Conservation (phyloP, 2,797 vertebrate species). For the Phrynocephalus vlangalii region DNA sequence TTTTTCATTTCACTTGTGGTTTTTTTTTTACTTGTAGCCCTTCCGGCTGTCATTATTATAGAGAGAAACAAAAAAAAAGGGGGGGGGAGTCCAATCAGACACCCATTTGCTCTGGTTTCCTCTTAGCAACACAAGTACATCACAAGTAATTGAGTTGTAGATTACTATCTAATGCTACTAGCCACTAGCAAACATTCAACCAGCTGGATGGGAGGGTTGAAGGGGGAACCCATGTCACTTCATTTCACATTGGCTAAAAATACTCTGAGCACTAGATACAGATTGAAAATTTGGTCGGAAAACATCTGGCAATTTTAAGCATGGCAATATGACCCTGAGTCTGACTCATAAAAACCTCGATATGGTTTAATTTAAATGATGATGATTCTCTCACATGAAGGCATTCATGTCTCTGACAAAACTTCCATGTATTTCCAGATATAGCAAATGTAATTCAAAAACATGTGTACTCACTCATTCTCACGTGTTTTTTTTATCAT, state of each 20-base stretch:
- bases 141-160: not conserved
- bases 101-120: constrained; percentile 21
- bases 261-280: not conserved
- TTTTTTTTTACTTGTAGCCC: constrained; percentile 1
- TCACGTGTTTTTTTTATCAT: not conserved
- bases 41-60: not conserved
- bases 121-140: not conserved
- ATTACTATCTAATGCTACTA: constrained; percentile 28
- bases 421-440: not conserved
- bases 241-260: not conserved
- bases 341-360: not conserved
- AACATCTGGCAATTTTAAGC: not conserved
- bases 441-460: too few species aligned
- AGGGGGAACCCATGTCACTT: too few species aligned
- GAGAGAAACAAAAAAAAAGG: not conserved
- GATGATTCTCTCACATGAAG: not conserved
- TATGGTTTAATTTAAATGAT: not conserved
- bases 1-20: too few species aligned
- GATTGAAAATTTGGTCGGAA: not conserved
- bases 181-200: not conserved
- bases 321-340: not conserved
- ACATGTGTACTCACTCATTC: not conserved
- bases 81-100: constrained; percentile 4
- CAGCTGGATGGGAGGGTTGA: not conserved
- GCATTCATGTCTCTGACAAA: not conserved